phyloP scores from a whole-genome alignment of 2,797 vertebrate genomes.

The Bovichtus diacanthus region DNA sequence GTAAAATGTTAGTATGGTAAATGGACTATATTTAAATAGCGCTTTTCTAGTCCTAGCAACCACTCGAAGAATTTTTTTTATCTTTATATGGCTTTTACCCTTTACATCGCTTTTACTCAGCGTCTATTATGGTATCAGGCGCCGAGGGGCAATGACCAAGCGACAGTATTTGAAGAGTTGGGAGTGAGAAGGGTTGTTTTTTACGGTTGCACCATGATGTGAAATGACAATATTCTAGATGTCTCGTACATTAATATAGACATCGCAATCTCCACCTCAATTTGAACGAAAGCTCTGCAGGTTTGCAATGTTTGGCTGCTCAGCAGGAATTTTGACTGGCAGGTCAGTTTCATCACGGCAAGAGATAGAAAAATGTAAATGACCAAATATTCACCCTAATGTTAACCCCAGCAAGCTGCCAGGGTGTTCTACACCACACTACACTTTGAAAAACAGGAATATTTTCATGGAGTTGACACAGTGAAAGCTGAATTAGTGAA shows the following conservation, averaged over 20 bases:
- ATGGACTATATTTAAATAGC: too few species aligned
- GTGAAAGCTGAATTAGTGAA: neutral
- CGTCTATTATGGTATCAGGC: too few species aligned
- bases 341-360: neutral
- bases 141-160: too few species aligned
- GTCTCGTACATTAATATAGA: neutral
- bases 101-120: too few species aligned
- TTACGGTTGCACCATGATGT: neutral
- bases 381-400: neutral
- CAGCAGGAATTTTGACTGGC: neutral
- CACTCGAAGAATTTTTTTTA: too few species aligned
- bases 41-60: too few species aligned
- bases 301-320: neutral
- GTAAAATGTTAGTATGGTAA: too few species aligned
- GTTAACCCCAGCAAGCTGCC: too few species aligned
- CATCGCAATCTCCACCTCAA: neutral
- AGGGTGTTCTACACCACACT: neutral
- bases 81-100: too few species aligned
- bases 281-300: neutral
- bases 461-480: neutral
- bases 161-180: too few species aligned
- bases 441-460: neutral
- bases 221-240: neutral
- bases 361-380: neutral
- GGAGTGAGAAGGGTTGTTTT: too few species aligned